Percentiles rank a stretch among this genome's conserved stretches.
Conservation (phyloP, 2,888 invertebrate genomes). For the Athalia cordata region DNA sequence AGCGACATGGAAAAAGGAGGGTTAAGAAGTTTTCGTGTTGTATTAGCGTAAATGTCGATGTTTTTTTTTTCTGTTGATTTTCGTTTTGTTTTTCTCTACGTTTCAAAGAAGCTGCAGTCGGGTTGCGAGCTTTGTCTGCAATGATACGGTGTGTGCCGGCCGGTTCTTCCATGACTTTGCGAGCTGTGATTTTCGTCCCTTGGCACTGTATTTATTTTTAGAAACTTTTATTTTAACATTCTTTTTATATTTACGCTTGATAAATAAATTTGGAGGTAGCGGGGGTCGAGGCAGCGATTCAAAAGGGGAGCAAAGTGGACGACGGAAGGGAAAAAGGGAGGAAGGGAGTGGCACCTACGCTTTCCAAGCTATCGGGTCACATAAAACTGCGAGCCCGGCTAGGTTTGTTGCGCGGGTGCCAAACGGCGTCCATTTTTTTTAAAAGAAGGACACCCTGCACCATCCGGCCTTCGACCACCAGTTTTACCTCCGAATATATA, state of each 20-base stretch:
- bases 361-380: conserved; percentile 57
- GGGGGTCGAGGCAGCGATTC: conserved; percentile 49
- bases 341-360: conserved; percentile 45
- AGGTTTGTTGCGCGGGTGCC: conserved; percentile 50
- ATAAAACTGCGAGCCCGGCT: conserved; percentile 69
- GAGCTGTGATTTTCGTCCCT: conserved; percentile 53
- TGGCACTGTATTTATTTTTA: conserved; percentile 58
- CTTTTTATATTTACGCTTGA: conserved; percentile 69
- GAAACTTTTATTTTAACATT: background rate
- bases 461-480: background rate
- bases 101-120: conserved; percentile 10
- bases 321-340: conserved; percentile 29
- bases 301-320: conserved; percentile 26
- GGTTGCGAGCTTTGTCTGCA: conserved; percentile 43
- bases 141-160: conserved; percentile 25
- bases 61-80: background rate
- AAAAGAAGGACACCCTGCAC: conserved; percentile 1
- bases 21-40: conserved; percentile 47
- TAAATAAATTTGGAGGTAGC: conserved; percentile 64
- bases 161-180: conserved; percentile 41
- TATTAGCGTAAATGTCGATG: conserved; percentile 48
- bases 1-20: conserved; percentile 51
- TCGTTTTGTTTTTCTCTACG: background rate
- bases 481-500: conserved; percentile 66
- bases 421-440: background rate